Base-by-base conservation (phyloP, 2,888 invertebrate species). In the Noctua janthe region DNA sequence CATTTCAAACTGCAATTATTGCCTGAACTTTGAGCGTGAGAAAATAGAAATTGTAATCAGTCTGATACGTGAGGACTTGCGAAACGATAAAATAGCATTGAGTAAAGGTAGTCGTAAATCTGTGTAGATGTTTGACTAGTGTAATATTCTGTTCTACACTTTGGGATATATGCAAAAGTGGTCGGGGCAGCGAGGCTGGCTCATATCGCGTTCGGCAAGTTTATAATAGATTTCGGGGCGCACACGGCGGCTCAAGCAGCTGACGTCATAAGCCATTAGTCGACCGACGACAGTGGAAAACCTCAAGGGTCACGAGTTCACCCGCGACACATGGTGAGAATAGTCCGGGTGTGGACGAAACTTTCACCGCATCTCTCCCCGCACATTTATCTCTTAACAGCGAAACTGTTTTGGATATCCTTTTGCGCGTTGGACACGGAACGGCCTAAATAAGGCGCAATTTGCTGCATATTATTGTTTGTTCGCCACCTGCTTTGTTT, bases 301-400 rank as follows among this genome's bases (percentile, higher is more conserved):
- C 94, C 95, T 94, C 95, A 94, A 93, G 95, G 95, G 95, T 94
- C 94, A 92, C 91, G 93, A 94, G 93, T 94, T 94, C 91, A 91
- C 91, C 92, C 87, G 93, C 94, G 93, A 92, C 95, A 96, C 92
- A 95, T 95, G 95, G 94, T 92, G 92, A 90, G 92, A 95, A 95
- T 94, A 94, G 95, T 94, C 92, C 92, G 92, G 91, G 92, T 89
- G 92, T 89, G 92, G 91, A 89, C 89, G 87, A 93, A 95, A 95
- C 93, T 95, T 95, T 94, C 90, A 90, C 93, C 94, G 88, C 93
- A 92, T 92, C 92, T 91, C 91, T 89, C 79, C 85, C 95, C 94
- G 93, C 95, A 95, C 95, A 95, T 95, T 94, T 95, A 94, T 95
- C 95, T 95, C 93, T 91, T 90, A 93, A 92, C 92, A 93, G 88